Base-by-base conservation (phyloP, 2,797 vertebrate species). In the Epinephelus awoara region DNA sequence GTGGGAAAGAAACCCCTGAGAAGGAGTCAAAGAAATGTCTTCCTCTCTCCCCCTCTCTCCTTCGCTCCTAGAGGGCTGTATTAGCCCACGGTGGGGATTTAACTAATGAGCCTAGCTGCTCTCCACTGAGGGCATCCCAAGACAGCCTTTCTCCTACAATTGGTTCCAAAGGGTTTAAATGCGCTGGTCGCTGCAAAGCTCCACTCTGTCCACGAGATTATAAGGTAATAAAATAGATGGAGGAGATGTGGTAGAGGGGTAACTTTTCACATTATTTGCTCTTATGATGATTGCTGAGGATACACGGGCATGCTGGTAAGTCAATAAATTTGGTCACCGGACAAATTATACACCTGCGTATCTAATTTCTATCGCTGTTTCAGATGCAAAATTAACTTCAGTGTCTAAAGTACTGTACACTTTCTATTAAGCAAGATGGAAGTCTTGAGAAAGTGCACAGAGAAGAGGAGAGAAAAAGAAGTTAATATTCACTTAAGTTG, bases 161-260 rank as follows among this genome's bases (percentile, higher is more conserved):
- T 96, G 96, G 95, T 95, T 96, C 95, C 96, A 96, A 95, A 93
- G 95, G 95, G 95, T 96, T 95, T 95, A 95, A 94, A 93, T 65
- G 90, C 88, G 81, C 91, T 82, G 86, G 93, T 94, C 89, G 90
- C 89, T 88, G 88, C 86, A 90, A 88, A 93, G 89, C 93, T 94
- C 67, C 88, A 90, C 92, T 92, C 92, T 94, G 95, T 94, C 92
- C 91, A 85, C 80, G 80, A 94, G 93, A 95, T 95, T 95, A 94
- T 85, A 93, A 94, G 85, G 91, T 92, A 93, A 95, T 93, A 93
- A 95, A 94, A 93, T 91, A 93, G 93, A 94, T 90, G 86, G 90
- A 92, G 67, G 90, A 92, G 89, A 93, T 91, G 86, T 50, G 80
- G 86, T 54, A 38, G 75, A 84, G 81, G 71, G 71, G 80, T 80